A percentile compares a stretch with the other conserved stretches of the same genome.
Conservation (phyloP, 2,113 vertebrate genomes). For the Pagrus major region DNA sequence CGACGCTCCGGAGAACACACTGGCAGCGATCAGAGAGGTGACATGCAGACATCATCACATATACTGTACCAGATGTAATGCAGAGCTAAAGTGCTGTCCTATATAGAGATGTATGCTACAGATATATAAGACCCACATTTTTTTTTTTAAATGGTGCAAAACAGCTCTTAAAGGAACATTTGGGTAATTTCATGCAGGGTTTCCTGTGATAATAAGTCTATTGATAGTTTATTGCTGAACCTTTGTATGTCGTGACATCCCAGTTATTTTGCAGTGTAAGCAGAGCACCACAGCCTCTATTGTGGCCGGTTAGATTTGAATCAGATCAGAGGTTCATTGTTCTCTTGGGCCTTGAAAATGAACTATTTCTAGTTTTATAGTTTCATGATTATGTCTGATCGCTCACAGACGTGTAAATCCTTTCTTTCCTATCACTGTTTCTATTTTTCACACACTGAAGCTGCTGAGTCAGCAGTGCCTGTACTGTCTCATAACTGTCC, state of each 20-base stretch:
- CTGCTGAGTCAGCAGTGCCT: slow-evolving; percentile 22
- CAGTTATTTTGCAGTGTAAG: slow-evolving; percentile 2
- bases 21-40: slow-evolving; percentile 91
- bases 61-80: neutral
- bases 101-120: neutral
- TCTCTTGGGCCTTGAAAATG: neutral
- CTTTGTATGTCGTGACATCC: slow-evolving; percentile 9
- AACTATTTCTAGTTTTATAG: neutral
- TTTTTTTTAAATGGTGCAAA: neutral
- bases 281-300: neutral
- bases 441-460: neutral
- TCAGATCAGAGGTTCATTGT: neutral
- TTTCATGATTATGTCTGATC: neutral
- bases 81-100: neutral
- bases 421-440: neutral
- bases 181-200: neutral
- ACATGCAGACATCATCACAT: neutral
- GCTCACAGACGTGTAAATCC: neutral
- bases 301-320: neutral
- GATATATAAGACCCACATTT: neutral
- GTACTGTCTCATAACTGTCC: neutral
- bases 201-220: neutral
- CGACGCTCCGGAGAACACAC: slow-evolving; percentile 95
- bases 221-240: neutral
- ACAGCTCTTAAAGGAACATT: neutral